Conservation (phyloP, 2,797 vertebrate genomes). For the Simalia tracyae region DNA sequence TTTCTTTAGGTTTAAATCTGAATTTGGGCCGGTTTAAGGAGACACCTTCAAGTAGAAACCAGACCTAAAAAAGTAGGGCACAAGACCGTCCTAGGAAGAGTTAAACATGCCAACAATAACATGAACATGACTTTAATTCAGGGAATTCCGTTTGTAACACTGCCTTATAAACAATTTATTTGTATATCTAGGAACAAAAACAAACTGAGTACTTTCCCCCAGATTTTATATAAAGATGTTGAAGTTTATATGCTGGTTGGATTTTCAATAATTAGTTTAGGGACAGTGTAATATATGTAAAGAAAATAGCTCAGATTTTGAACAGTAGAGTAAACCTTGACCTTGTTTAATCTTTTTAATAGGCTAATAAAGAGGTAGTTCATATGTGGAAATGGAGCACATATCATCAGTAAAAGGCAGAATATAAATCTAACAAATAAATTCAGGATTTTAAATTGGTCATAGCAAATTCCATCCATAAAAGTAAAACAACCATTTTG, state of each 20-base stretch:
- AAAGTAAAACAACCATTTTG: neutral
- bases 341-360: neutral
- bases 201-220: neutral
- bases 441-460: neutral
- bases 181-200: neutral
- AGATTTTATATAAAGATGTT: neutral
- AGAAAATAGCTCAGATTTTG: neutral
- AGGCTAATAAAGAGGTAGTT: neutral
- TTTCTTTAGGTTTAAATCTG: neutral
- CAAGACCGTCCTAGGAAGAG: neutral
- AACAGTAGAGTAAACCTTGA: neutral
- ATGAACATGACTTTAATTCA: neutral
- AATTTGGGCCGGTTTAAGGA: neutral
- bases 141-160: neutral
- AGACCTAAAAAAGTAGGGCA: neutral
- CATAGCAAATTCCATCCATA: neutral
- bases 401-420: neutral
- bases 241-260: neutral
- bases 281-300: neutral
- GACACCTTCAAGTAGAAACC: neutral
- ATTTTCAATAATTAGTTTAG: neutral
- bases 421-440: neutral
- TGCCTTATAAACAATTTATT: neutral
- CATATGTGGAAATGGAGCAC: neutral
- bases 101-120: neutral